Percentiles rank a stretch among this genome's conserved stretches.
Conservation (phyloP, 2,888 invertebrate genomes). For the Caenorhabditis uteleia region DNA sequence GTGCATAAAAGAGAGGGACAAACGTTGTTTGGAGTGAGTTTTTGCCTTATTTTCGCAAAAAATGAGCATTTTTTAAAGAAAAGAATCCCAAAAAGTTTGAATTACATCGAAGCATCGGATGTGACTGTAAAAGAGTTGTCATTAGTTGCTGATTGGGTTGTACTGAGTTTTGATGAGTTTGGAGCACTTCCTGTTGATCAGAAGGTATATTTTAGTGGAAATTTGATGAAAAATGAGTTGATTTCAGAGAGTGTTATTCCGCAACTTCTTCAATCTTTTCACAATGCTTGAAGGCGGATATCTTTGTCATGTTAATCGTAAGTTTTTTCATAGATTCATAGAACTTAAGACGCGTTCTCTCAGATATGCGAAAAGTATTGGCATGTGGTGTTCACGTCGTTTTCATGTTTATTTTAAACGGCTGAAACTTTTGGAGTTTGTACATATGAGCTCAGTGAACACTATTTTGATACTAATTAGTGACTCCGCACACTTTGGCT, state of each 20-base stretch:
- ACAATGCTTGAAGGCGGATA: slow-evolving; percentile 22
- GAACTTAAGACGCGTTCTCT: too few species aligned
- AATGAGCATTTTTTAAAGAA: slow-evolving; percentile 10
- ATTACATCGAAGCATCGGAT: slow-evolving; percentile 18
- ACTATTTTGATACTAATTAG: too few species aligned
- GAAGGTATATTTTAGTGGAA: slow-evolving; percentile 23
- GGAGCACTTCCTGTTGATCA: slow-evolving; percentile 19
- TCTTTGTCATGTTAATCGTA: slow-evolving; percentile 23
- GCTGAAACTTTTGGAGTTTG: too few species aligned
- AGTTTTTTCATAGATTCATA: too few species aligned
- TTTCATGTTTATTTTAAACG: too few species aligned
- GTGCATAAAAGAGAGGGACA: slow-evolving; percentile 33
- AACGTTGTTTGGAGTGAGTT: slow-evolving; percentile 20
- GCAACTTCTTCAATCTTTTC: slow-evolving; percentile 29
- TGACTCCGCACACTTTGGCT: too few species aligned
- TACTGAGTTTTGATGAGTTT: slow-evolving; percentile 33
- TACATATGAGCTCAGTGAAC: too few species aligned
- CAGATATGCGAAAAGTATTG: too few species aligned
- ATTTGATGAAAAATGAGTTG: too few species aligned
- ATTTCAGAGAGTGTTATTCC: slow-evolving; percentile 31
- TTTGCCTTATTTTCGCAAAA: too few species aligned
- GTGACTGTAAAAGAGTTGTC: slow-evolving; percentile 19
- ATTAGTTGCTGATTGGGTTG: slow-evolving; percentile 30
- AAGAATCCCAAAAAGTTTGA: slow-evolving; percentile 15
- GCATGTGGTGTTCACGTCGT: too few species aligned